phyloP scores from a whole-genome alignment of 2,888 invertebrate species.

The Leuctra nigra region DNA sequence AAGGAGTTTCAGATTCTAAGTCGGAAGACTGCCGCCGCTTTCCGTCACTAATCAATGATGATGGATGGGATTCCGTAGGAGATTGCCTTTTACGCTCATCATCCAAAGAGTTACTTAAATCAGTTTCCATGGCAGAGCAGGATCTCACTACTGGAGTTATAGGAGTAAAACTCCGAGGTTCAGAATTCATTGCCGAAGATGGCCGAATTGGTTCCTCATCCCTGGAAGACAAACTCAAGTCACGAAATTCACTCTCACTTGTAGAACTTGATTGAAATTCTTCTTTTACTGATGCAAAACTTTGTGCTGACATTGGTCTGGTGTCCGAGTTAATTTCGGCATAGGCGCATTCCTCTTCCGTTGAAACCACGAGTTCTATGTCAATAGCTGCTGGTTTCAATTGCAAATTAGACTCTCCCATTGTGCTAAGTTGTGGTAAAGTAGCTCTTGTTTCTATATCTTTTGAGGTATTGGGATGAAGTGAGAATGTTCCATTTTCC shows the following conservation, averaged over 20 bases:
- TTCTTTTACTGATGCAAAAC: not conserved
- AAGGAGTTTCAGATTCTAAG: not conserved
- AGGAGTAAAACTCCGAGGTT: not conserved
- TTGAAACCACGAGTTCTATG: not conserved
- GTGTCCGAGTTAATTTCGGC: not conserved
- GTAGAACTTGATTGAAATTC: too few relatives aligned
- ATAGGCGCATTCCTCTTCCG: not conserved
- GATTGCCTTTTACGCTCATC: not conserved
- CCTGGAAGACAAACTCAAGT: too few relatives aligned
- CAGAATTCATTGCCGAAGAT: not conserved
- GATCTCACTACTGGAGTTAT: not conserved
- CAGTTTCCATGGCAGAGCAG: not conserved
- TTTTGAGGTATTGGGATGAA: not conserved
- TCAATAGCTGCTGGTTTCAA: not conserved
- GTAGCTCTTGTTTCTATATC: not conserved
- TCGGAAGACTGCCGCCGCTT: not conserved
- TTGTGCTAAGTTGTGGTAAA: not conserved
- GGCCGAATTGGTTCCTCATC: not conserved
- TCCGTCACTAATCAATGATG: not conserved
- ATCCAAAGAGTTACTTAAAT: not conserved
- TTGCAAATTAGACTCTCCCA: not conserved
- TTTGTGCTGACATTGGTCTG: too few relatives aligned
- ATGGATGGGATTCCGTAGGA: not conserved
- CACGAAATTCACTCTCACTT: too few relatives aligned
- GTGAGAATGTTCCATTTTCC: slow-evolving; percentile 2